Evolutionary conservation across 2,797 vertebrate species (phyloP), one percentile per base, ranked within the genome.

Genomic region (Ctenochaetus hawaiiensis): DNA sequence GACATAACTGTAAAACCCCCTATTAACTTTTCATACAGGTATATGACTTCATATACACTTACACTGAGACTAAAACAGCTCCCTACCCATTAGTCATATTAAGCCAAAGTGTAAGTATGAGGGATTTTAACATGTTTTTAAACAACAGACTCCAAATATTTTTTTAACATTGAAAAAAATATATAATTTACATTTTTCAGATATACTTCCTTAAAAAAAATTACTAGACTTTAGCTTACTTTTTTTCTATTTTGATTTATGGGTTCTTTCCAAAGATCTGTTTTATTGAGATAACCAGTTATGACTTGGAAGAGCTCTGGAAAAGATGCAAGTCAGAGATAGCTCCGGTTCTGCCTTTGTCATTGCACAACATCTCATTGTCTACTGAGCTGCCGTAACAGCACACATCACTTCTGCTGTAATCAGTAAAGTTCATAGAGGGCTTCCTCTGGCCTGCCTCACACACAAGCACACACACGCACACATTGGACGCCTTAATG

Each of bases 361-460:
- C 71, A 47, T 23, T 43, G 45, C 49, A 67, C 52, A 66, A 78
- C 77, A 64, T 39, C 2, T 10, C 75, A 84, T 84, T 91, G 87
- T 87, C 82, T 48, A 8, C 73, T 9, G 2, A 62, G 60, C 72
- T 78, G 77, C 80, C 79, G 67, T 57, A 86, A 86, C 81, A 87
- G 84, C 83, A 85, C 76, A 83, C 79, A 82, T 84, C 76, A 69
- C 81, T 69, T 72, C 56, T 82, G 76, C 80, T 82, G 72, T 83
- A 89, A 90, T 91, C 91, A 90, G 90, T 17, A 30, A 51, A 68
- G 87, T 80, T 87, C 86, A 87, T 84, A 80, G 48, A 72, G 77
- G 57, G 68, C 82, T 91, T 92, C 92, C 90, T 88, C 73, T 76
- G 73, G 54, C 75, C 72, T 52, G 54, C 26, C 61, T 12, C 63